phyloP scores from a whole-genome alignment of 2,113 vertebrate species.

The Condylura cristata region DNA sequence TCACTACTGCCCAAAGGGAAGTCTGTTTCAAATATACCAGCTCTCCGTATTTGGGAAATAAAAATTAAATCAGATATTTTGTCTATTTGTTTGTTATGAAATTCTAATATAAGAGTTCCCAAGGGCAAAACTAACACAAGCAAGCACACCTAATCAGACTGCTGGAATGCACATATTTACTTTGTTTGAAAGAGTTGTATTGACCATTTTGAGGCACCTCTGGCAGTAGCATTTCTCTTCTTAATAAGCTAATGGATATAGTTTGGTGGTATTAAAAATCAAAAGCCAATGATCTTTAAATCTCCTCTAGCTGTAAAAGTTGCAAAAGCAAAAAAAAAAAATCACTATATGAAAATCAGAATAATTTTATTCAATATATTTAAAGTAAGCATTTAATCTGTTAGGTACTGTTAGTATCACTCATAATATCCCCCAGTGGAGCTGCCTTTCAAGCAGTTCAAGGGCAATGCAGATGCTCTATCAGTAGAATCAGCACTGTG shows the following conservation, averaged over 20 bases:
- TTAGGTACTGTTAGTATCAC: background rate
- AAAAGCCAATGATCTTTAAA: constrained; percentile 23
- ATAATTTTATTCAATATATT: background rate
- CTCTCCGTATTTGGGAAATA: constrained; percentile 42
- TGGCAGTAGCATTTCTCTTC: background rate
- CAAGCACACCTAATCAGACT: background rate
- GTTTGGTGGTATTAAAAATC: background rate
- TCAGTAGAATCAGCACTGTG: background rate
- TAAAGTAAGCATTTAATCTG: background rate
- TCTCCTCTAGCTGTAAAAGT: background rate
- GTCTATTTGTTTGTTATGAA: constrained; percentile 55
- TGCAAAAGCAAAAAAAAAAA: constrained; percentile 41
- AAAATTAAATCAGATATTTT: constrained; percentile 60
- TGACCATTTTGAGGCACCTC: background rate
- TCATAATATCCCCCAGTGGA: too few relatives aligned
- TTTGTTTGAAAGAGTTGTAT: background rate
- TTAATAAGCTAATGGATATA: background rate
- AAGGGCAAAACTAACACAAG: constrained; percentile 31
- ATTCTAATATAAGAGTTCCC: constrained; percentile 44
- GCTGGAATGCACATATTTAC: background rate
- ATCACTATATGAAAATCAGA: constrained; percentile 3
- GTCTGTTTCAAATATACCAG: constrained; percentile 51
- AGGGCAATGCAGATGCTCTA: background rate
- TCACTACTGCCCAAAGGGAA: constrained; percentile 50
- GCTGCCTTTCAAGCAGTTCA: background rate